Evolutionary conservation across 2,113 vertebrate genomes (phyloP).

Genomic region (Malurus alboscapulatus): DNA sequence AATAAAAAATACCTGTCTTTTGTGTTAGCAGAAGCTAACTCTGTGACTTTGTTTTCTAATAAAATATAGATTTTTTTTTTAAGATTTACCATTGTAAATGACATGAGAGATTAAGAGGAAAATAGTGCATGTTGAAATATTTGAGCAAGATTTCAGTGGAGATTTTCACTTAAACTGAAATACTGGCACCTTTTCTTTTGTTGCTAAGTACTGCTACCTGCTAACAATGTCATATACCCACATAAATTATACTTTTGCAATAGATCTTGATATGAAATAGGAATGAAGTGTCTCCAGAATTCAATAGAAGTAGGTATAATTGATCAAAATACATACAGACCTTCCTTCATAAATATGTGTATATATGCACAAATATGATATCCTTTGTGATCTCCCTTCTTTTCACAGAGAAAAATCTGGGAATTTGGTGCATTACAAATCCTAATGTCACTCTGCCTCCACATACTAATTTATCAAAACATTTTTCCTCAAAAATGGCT

Average conservation of each 20-base stretch:
- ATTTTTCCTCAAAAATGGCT: neutral
- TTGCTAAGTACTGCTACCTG: neutral
- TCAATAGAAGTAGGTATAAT: neutral
- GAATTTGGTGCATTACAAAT: neutral
- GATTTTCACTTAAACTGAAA: neutral
- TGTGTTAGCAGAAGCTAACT: neutral
- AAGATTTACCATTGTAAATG: neutral
- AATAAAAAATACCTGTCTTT: neutral
- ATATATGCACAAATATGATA: neutral
- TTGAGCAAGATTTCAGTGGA: neutral
- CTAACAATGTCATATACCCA: neutral
- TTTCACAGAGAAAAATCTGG: neutral
- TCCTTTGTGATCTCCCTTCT: neutral
- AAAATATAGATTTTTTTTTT: neutral
- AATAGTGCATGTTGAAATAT: neutral
- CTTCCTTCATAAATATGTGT: neutral
- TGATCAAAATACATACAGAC: neutral
- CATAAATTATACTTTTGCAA: neutral
- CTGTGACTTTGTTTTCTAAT: neutral
- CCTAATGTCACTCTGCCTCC: neutral
- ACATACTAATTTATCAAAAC: neutral
- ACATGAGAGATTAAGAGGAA: neutral
- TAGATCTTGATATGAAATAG: neutral
- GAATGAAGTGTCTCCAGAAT: neutral
- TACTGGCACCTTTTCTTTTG: neutral